These are phyloP conservation scores for Benthosema pterotum DNA, from an alignment of 2,797 vertebrate species.

Conservation along the genomic window DNA sequence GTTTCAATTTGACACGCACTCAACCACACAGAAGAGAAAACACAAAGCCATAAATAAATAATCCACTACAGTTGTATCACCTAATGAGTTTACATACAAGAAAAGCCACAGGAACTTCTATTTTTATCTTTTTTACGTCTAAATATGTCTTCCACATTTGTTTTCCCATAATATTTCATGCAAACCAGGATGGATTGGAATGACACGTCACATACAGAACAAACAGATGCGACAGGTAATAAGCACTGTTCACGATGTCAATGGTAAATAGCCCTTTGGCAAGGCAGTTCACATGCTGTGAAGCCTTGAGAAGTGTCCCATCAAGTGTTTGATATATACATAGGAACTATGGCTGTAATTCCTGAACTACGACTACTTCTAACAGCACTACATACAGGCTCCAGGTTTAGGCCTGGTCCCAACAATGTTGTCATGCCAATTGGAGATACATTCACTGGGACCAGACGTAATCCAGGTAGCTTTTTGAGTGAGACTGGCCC, in stretches of 20 bases:
- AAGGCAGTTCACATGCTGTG: slow-evolving; percentile 65
- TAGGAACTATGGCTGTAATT: slow-evolving; percentile 63
- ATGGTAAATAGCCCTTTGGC: slow-evolving; percentile 78
- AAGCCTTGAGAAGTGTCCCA: slow-evolving; percentile 54
- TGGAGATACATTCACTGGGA: neutral
- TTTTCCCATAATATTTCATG: slow-evolving; percentile 30
- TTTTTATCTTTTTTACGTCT: neutral
- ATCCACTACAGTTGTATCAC: neutral
- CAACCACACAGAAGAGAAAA: neutral
- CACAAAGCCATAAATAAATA: neutral
- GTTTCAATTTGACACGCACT: neutral
- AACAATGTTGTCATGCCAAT: slow-evolving; percentile 2
- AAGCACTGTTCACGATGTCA: slow-evolving; percentile 35
- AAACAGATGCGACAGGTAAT: slow-evolving; percentile 37
- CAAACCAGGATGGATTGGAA: slow-evolving; percentile 39
- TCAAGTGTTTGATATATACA: slow-evolving; percentile 49
- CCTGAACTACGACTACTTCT: slow-evolving; percentile 3
- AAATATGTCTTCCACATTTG: slow-evolving; percentile 27
- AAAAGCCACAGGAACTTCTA: neutral
- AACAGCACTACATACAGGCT: slow-evolving; percentile 18
- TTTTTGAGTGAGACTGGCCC: slow-evolving; percentile 15
- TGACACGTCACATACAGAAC: slow-evolving; percentile 36
- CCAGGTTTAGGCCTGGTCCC: slow-evolving; percentile 20
- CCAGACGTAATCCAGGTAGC: slow-evolving; percentile 4
- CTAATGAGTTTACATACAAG: neutral